These are phyloP conservation scores for Campylorhamphus procurvoides DNA, from an alignment of 2,113 vertebrate genomes.

Conservation along the genomic window DNA sequence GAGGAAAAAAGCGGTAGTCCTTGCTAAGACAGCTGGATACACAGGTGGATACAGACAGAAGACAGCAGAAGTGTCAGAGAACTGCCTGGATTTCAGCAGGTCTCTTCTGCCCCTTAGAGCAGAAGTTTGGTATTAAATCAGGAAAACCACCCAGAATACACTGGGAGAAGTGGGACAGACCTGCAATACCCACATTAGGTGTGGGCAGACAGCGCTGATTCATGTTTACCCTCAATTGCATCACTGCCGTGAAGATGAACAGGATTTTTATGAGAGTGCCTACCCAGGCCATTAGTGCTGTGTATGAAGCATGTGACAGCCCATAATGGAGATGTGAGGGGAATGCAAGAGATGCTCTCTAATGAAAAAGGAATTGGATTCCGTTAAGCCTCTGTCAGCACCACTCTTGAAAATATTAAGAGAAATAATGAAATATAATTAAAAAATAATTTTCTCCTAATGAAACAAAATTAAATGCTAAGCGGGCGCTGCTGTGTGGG, in stretches of 20 bases:
- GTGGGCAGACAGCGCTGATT: background rate
- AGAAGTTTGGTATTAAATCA: background rate
- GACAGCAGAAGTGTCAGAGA: background rate
- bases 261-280: background rate
- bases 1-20: background rate
- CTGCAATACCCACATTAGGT: background rate
- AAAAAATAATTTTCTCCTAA: slow-evolving; percentile 47
- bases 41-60: background rate
- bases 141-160: background rate
- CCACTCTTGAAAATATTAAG: slow-evolving; percentile 32
- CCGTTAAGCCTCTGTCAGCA: background rate
- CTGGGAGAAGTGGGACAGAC: background rate
- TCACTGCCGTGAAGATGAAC: background rate
- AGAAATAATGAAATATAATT: slow-evolving; percentile 59
- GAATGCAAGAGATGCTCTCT: slow-evolving; percentile 17
- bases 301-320: slow-evolving; percentile 5
- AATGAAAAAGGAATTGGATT: slow-evolving; percentile 43
- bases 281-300: background rate
- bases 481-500: background rate
- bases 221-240: background rate
- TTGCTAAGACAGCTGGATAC: background rate
- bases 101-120: background rate
- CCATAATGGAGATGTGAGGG: background rate
- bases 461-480: background rate
- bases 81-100: background rate